Evolutionary conservation across 2,888 invertebrate genomes (phyloP).

Genomic region (Ectemnius continuus): DNA sequence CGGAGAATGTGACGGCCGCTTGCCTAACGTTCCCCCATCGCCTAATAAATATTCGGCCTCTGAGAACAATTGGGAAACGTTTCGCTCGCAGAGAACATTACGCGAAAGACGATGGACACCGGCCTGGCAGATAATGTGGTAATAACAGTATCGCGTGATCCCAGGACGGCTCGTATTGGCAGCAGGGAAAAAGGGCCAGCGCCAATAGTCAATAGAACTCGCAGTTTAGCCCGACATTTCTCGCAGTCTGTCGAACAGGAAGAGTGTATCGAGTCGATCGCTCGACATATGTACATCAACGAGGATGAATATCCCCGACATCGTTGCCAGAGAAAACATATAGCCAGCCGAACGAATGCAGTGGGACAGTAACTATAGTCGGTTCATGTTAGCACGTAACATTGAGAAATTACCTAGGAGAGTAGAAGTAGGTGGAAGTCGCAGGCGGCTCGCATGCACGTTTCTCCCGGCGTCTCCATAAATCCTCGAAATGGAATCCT

Average conservation of each 20-base stretch:
- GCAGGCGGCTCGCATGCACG: constrained; percentile 21
- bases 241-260: neutral
- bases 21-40: neutral
- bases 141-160: constrained; percentile 6
- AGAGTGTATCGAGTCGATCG: neutral
- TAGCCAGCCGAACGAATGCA: constrained; percentile 2
- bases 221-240: neutral
- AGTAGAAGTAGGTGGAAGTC: constrained; percentile 36
- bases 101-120: neutral
- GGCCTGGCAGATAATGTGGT: neutral
- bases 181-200: neutral
- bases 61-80: neutral
- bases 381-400: constrained; percentile 48
- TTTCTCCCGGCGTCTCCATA: constrained; percentile 20
- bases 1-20: too few species aligned
- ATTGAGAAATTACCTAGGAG: constrained; percentile 58
- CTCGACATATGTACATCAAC: constrained; percentile 12
- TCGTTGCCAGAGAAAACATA: neutral
- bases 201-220: too few species aligned
- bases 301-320: constrained; percentile 6
- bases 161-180: neutral
- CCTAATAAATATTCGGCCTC: neutral
- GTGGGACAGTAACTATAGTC: constrained; percentile 41
- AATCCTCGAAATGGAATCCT: constrained; percentile 33
- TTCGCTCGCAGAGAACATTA: neutral